These are phyloP conservation scores for Leptarthrus brevirostris DNA, from an alignment of 2,888 invertebrate species.

Conservation along the genomic window DNA sequence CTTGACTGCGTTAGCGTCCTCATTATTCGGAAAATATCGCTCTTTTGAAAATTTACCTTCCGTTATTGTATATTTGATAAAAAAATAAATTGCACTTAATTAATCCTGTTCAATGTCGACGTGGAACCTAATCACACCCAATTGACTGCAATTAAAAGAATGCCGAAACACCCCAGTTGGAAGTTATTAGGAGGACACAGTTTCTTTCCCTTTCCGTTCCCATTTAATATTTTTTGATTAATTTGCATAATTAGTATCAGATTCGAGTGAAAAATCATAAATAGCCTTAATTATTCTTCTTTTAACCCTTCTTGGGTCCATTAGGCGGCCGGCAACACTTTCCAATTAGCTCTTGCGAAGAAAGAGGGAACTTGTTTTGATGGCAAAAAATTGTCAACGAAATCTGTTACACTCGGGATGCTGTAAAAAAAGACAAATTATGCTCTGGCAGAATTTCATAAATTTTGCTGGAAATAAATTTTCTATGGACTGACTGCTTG, in stretches of 20 bases:
- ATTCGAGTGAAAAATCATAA: slow-evolving; percentile 31
- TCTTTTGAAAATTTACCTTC: no score
- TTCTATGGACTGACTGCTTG: slow-evolving; percentile 14
- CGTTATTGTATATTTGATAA: no score
- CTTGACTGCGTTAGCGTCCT: background rate
- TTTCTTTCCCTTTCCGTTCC: background rate
- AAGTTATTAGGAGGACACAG: background rate
- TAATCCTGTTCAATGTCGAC: no score
- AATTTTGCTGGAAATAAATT: slow-evolving; percentile 43
- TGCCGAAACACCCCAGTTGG: background rate
- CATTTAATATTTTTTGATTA: slow-evolving; percentile 47
- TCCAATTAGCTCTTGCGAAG: background rate
- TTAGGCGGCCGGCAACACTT: background rate
- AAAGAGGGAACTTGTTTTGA: background rate
- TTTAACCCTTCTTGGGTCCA: slow-evolving; percentile 19
- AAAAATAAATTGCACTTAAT: no score
- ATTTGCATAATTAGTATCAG: slow-evolving; percentile 46
- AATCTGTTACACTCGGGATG: slow-evolving; percentile 40
- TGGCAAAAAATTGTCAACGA: slow-evolving; percentile 33
- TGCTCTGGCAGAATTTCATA: slow-evolving; percentile 39
- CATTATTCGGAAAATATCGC: no score
- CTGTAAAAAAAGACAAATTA: slow-evolving; percentile 47
- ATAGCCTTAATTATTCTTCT: slow-evolving; percentile 42
- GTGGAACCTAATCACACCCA: slow-evolving; percentile 11
- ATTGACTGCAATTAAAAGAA: slow-evolving; percentile 33